A percentile compares a stretch with the other conserved stretches of the same genome.
phyloP scores from a whole-genome alignment of 2,797 vertebrate genomes.

The Peromyscus attwateri region DNA sequence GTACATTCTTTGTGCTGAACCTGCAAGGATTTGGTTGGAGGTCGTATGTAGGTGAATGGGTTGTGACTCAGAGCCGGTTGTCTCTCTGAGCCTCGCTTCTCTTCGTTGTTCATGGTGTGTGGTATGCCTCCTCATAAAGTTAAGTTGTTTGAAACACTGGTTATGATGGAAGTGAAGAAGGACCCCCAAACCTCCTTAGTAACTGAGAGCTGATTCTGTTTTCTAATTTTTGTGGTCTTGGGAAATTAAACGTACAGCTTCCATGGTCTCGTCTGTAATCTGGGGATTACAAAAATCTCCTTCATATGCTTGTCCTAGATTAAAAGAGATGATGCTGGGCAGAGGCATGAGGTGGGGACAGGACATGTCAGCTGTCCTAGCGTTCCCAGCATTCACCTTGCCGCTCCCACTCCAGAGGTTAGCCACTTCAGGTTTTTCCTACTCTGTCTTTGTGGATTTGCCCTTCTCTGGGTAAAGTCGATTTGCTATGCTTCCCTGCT shows the following conservation, averaged over 20 bases:
- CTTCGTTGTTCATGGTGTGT: not conserved
- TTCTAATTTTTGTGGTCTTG: conserved; percentile 51
- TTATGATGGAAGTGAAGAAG: not conserved
- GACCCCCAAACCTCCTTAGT: not conserved
- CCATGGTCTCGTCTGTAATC: conserved; percentile 8
- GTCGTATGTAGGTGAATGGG: too few relatives aligned
- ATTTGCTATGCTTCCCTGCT: not conserved
- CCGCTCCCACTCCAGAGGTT: not conserved
- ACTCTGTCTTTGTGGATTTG: not conserved
- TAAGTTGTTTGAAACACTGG: conserved; percentile 9
- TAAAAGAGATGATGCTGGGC: not conserved
- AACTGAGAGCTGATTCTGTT: conserved; percentile 48
- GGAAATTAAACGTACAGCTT: conserved; percentile 52
- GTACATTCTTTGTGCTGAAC: not conserved
- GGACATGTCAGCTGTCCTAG: not conserved
- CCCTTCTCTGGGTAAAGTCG: not conserved
- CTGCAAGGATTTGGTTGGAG: not conserved
- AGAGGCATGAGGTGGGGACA: not conserved
- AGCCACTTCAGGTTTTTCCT: not conserved
- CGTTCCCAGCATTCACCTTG: not conserved
- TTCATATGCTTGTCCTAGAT: not conserved
- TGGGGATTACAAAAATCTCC: conserved; percentile 47
- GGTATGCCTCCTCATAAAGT: accelerated
- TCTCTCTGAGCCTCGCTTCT: not conserved
- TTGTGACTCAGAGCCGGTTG: not conserved